Evolutionary conservation across 2,113 vertebrate genomes (phyloP), one percentile per base, ranked within the genome.

Genomic region (Rissa tridactyla): DNA sequence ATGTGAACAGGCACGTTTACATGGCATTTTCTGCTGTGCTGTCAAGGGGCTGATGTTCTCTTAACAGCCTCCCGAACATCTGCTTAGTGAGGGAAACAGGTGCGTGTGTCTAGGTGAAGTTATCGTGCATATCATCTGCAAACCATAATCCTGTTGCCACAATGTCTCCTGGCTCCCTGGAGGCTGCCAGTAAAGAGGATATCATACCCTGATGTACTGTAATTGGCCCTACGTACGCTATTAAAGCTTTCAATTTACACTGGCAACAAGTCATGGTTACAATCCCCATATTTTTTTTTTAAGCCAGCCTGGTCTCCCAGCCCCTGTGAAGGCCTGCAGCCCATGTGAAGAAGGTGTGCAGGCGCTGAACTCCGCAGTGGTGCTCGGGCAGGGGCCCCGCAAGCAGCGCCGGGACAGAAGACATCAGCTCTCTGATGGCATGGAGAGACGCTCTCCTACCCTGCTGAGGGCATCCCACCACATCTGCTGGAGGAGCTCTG

Each of bases 1-100:
- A 7, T 34, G 49, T 7, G 55, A 89, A 26, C 58, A 71, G 70
- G 44, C 69, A 72, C 0, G 0, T 69, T 10, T 85, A 89, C 30
- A 7, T 0, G 6, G 47, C 25, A 7, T 23, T 69, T 92, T 81
- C 68, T 86, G 82, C 82, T 46, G 57, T 0, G 3, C 89, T 86
- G 86, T 62, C 77, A 72, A 38, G 86, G 73, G 80, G 86, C 73
- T 75, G 83, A 94, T 90, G 71, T 55, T 78, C 88, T 90, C 82
- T 72, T 70, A 95, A 92, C 86, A 94, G 91, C 77, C 62, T 93
- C 80, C 38, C 0, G 0, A 92, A 95, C 92, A 96, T 82, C 94
- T 96, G 91, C 64, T 95, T 40, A 32, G 65, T 30, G 76, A 84
- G 72, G 55, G 38, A 87, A 97, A 91, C 86, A 90, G 94, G 94